phyloP scores from a whole-genome alignment of 2,888 invertebrate genomes.

The Catocala nupta region DNA sequence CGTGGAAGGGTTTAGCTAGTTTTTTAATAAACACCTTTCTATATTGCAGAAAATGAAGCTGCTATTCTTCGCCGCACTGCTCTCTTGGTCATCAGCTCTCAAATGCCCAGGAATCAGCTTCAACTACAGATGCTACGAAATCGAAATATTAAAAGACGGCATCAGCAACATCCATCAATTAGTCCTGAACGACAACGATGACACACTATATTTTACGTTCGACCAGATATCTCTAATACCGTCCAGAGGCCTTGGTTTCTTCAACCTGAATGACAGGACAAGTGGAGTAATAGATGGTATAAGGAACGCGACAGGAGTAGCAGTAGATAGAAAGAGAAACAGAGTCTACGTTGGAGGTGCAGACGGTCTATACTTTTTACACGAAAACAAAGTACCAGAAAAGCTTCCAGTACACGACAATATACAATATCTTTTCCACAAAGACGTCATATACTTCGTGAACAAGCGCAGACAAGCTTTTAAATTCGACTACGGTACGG shows the following conservation, averaged over 20 bases:
- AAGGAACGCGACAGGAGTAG: slow-evolving; percentile 73
- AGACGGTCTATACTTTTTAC: slow-evolving; percentile 72
- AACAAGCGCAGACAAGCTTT: slow-evolving; percentile 67
- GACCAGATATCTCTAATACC: slow-evolving; percentile 64
- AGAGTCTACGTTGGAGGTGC: slow-evolving; percentile 73
- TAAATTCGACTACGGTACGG: slow-evolving; percentile 69
- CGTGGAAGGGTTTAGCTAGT: too few species aligned
- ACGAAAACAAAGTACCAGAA: slow-evolving; percentile 66
- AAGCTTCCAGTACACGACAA: slow-evolving; percentile 70
- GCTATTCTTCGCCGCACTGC: slow-evolving; percentile 48
- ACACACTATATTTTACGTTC: slow-evolving; percentile 75
- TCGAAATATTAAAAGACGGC: slow-evolving; percentile 75
- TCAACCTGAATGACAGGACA: slow-evolving; percentile 62
- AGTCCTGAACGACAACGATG: slow-evolving; percentile 68
- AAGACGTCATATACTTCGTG: slow-evolving; percentile 69
- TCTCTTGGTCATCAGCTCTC: slow-evolving; percentile 56
- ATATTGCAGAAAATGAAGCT: slow-evolving; percentile 54
- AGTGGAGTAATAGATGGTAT: slow-evolving; percentile 69
- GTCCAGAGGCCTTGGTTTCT: slow-evolving; percentile 63
- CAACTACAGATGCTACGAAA: slow-evolving; percentile 68
- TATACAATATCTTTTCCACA: slow-evolving; percentile 68
- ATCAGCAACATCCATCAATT: slow-evolving; percentile 70
- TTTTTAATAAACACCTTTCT: too few species aligned
- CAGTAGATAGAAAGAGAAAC: slow-evolving; percentile 70
- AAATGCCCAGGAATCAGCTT: slow-evolving; percentile 70